A percentile compares a stretch with the other conserved stretches of the same genome.
These are phyloP conservation scores for Xiphophorus couchianus DNA, from an alignment of 2,113 vertebrate species.

Conservation along the genomic window DNA sequence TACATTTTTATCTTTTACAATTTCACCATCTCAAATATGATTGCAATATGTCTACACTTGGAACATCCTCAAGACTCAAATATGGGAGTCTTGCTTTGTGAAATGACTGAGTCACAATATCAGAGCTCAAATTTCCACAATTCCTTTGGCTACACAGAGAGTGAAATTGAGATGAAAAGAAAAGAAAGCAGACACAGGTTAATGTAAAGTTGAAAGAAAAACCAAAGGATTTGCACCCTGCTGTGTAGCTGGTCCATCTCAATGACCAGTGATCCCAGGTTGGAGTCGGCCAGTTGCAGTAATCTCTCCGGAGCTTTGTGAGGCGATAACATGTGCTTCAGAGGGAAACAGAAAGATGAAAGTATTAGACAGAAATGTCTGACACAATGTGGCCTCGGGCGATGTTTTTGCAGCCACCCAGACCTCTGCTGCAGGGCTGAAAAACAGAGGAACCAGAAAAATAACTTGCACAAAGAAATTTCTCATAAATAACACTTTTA, in stretches of 20 bases:
- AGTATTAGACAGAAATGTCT: constrained; percentile 52
- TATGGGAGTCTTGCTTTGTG: not conserved
- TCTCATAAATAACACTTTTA: not conserved
- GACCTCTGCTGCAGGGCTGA: constrained; percentile 18
- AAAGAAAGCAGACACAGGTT: not conserved
- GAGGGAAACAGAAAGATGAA: constrained; percentile 59
- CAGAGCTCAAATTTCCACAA: not conserved
- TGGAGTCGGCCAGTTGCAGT: constrained; percentile 90
- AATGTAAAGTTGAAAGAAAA: constrained; percentile 11
- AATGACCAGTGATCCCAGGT: constrained; percentile 88
- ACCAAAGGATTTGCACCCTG: constrained; percentile 79
- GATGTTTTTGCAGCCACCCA: constrained; percentile 41
- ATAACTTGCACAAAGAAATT: not conserved
- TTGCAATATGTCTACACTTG: not conserved
- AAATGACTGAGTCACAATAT: not conserved
- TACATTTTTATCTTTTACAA: not conserved
- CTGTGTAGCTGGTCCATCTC: constrained; percentile 97
- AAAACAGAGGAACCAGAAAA: constrained; percentile 3
- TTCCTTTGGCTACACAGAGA: constrained; percentile 1
- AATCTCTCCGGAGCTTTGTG: constrained; percentile 93
- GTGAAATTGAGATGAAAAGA: constrained; percentile 13
- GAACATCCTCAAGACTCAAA: not conserved
- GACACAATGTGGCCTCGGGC: constrained; percentile 53
- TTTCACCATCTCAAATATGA: too few species aligned
- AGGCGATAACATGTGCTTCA: constrained; percentile 94